A percentile compares a stretch with the other conserved stretches of the same genome.
Conservation (phyloP, 1,140 invertebrate genomes). For the Caenorhabditis remanei region DNA sequence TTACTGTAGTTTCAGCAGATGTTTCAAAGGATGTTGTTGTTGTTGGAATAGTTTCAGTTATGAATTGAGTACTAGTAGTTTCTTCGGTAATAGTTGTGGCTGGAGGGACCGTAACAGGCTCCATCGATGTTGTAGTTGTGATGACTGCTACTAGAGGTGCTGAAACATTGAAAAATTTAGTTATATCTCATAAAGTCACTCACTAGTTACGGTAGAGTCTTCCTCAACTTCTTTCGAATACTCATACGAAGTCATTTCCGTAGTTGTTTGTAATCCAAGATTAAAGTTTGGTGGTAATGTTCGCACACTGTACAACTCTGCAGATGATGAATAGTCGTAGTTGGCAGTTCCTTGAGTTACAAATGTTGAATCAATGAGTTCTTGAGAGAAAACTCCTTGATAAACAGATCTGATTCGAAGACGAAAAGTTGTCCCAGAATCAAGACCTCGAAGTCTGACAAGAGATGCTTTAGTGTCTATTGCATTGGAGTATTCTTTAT, state of each 20-base stretch:
- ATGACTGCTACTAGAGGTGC: constrained; percentile 29
- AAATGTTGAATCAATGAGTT: constrained; percentile 64
- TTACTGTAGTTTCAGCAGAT: constrained; percentile 23
- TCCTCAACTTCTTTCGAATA: constrained; percentile 38
- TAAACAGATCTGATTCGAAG: constrained; percentile 56
- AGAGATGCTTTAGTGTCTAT: constrained; percentile 65
- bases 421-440: constrained; percentile 61
- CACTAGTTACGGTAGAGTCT: constrained; percentile 11
- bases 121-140: constrained; percentile 15
- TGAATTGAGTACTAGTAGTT: constrained; percentile 53
- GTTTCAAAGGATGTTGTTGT: constrained; percentile 10
- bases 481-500: constrained; percentile 62
- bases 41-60: constrained; percentile 55
- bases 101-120: background rate
- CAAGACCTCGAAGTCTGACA: constrained; percentile 61
- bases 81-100: background rate
- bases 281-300: constrained; percentile 62
- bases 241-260: constrained; percentile 45
- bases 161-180: background rate
- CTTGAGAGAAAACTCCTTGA: constrained; percentile 56
- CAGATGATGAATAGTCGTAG: constrained; percentile 58
- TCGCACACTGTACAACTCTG: constrained; percentile 59
- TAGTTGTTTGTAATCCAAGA: constrained; percentile 43
- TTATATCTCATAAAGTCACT: background rate
- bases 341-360: constrained; percentile 59